Conservation (phyloP, 2,113 vertebrate genomes). For the Synchiropus splendidus region DNA sequence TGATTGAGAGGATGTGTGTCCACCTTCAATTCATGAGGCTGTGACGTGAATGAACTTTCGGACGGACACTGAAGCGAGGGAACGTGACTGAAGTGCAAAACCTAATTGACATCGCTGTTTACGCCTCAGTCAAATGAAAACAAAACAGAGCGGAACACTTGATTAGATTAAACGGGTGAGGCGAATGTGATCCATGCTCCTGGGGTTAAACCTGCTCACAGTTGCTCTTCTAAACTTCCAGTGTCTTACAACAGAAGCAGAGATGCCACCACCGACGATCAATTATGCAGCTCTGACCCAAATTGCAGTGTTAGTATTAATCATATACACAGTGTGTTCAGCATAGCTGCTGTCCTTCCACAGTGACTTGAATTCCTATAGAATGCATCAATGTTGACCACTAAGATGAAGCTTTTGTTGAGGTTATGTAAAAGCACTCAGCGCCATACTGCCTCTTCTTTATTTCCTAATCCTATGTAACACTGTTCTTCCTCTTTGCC, state of each 20-base stretch:
- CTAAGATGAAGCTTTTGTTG: not conserved
- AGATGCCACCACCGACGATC: constrained; percentile 2
- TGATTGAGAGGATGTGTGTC: too few species aligned
- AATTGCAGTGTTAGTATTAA: constrained; percentile 11
- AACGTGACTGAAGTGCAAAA: too few species aligned
- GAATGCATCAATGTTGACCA: not conserved
- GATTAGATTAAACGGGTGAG: too few species aligned
- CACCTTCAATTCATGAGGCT: too few species aligned
- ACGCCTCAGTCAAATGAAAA: too few species aligned
- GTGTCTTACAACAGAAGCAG: not conserved
- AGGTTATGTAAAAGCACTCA: constrained; percentile 7
- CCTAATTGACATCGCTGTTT: not conserved
- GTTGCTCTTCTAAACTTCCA: too few species aligned
- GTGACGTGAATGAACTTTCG: too few species aligned
- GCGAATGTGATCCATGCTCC: constrained; percentile 19
- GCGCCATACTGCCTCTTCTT: constrained; percentile 3
- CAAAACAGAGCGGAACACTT: too few species aligned
- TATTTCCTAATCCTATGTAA: constrained; percentile 23
- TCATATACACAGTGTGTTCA: not conserved
- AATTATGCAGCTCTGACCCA: constrained; percentile 21
- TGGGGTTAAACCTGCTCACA: constrained; percentile 1
- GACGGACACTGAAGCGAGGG: too few species aligned
- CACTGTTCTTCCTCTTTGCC: constrained; percentile 18
- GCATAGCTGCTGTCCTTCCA: constrained; percentile 13
- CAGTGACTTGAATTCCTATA: not conserved